Evolutionary conservation across 2,888 invertebrate genomes (phyloP).

Genomic region (Oscheius sp.): DNA sequence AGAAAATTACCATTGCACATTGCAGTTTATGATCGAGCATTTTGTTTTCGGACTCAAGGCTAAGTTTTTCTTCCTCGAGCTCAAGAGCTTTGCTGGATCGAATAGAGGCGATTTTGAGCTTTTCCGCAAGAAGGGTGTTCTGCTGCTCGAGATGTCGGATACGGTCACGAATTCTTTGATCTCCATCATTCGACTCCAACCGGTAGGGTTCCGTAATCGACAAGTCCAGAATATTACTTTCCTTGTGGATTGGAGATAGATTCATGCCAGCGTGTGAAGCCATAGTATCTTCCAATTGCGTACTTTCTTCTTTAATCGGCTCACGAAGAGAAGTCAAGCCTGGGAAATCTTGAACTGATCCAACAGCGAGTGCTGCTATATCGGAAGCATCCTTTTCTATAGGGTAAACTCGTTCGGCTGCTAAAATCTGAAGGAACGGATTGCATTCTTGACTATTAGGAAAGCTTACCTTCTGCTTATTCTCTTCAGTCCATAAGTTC

Average conservation of each 20-base stretch:
- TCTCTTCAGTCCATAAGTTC: conserved; percentile 9
- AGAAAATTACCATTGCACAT: background rate
- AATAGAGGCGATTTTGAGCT: conserved; percentile 14
- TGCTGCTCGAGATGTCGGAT: conserved; percentile 21
- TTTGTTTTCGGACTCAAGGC: background rate
- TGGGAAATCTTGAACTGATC: conserved; percentile 16
- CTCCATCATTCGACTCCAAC: too few species aligned
- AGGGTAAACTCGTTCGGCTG: conserved; percentile 1
- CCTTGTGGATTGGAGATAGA: too few species aligned
- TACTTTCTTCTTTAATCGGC: background rate
- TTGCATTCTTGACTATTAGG: background rate
- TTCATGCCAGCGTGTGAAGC: too few species aligned
- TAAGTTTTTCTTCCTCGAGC: conserved; percentile 16
- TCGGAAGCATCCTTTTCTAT: background rate
- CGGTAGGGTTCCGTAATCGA: too few species aligned
- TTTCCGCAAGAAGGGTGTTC: conserved; percentile 4
- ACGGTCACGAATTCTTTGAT: background rate
- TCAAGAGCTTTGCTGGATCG: background rate
- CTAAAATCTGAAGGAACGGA: background rate
- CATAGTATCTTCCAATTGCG: too few species aligned
- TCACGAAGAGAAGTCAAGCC: background rate
- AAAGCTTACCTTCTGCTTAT: conserved; percentile 19
- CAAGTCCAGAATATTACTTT: too few species aligned
- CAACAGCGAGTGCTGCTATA: background rate
- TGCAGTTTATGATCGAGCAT: conserved; percentile 11